Percentiles rank a stretch among this genome's conserved stretches.
Conservation (phyloP, 2,797 vertebrate species). For the Pyrrhura leucotis region DNA sequence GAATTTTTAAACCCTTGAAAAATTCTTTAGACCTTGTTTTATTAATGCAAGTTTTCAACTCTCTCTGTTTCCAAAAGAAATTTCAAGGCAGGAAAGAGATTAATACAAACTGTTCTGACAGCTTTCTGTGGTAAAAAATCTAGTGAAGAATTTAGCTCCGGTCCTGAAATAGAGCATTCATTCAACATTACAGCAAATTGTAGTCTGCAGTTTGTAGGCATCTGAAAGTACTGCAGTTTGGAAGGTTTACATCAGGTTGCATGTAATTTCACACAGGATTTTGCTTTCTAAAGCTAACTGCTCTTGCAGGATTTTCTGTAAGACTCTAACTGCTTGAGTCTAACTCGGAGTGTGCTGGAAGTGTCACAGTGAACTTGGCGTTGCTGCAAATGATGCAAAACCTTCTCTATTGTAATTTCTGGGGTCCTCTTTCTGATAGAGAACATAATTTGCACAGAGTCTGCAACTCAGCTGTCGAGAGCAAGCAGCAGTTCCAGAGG, state of each 20-base stretch:
- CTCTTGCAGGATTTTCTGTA: background rate
- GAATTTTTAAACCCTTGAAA: background rate
- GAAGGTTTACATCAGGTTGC: background rate
- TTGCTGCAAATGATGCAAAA: background rate
- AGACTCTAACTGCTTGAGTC: background rate
- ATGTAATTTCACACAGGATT: background rate
- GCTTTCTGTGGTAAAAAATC: background rate
- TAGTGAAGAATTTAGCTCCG: background rate
- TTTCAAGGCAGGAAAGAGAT: background rate
- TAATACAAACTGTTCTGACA: background rate
- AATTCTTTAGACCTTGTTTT: background rate
- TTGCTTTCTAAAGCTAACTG: background rate
- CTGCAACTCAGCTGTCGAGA: accelerated
- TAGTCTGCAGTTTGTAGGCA: background rate
- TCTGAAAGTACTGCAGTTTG: background rate
- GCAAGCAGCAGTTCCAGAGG: background rate
- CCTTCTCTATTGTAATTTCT: background rate
- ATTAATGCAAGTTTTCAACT: background rate
- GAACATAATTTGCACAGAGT: background rate
- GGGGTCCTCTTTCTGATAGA: background rate
- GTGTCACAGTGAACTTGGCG: background rate
- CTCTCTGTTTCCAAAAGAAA: background rate
- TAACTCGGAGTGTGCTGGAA: background rate
- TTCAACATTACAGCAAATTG: background rate
- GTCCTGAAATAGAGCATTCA: background rate